Base-by-base conservation (phyloP, 2,797 vertebrate species). In the Lates japonicus region DNA sequence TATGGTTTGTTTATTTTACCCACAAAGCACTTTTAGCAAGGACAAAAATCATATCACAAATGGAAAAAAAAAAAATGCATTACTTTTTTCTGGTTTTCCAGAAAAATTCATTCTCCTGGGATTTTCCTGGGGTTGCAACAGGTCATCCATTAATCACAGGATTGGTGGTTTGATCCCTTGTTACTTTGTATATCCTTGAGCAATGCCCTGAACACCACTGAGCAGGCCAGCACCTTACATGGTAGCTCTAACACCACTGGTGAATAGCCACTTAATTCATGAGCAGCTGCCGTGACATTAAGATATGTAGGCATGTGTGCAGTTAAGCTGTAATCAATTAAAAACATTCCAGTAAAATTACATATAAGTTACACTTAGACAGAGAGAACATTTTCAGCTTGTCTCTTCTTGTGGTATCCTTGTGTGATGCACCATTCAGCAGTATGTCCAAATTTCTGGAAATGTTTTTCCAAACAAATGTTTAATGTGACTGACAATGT, bases 401-500 rank as follows among this genome's bases (percentile, higher is more conserved):
- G 0, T 66, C 52, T 68, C 33, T 46, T 66, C 42, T 67, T 73
- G 84, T 74, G 78, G 76, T 65, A 17, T 64, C 7, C 7, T 59
- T 44, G 19, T 66, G 42, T 52, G 80, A 76, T 59, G 51, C 29
- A 33, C 33, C 22, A 37, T 67, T 69, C 61, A 77, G 37, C 35
- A 55, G 20, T 46, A 17, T 22, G 67, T 73, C 31, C 41, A 72
- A 17, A 54, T 78, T n/a, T 67, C 10, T 80, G 29, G 29, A 71
- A 67, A 60, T 58, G 10, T 7, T 62, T 76, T 82, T 73, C 44
- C 61, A 82, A 87, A 66, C 70, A 81, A 17, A 42, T 55, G 48
- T 82, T 79, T 48, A 59, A 46, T 49, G 11, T 75, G 60, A 81
- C 39, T 81, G 69, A 75, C 69, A 74, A 17, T 69, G 44, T 54